A percentile compares a stretch with the other conserved stretches of the same genome.
Conservation (phyloP, 2,888 invertebrate species). For the Electrophaes corylata region DNA sequence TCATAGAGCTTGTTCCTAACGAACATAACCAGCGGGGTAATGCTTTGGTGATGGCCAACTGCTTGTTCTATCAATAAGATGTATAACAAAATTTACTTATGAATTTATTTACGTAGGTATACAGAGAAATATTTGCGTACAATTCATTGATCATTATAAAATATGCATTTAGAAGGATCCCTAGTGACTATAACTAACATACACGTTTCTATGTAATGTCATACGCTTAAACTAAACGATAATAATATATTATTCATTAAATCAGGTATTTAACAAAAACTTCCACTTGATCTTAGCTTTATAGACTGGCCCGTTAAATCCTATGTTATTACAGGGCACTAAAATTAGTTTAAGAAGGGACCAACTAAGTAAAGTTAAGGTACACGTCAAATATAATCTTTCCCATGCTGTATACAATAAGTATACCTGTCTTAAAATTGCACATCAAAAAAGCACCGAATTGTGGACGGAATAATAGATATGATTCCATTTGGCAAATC, state of each 20-base stretch:
- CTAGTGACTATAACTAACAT: slow-evolving; percentile 14
- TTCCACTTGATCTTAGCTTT: slow-evolving; percentile 18
- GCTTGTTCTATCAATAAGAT: too few species aligned
- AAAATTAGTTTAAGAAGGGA: slow-evolving; percentile 14
- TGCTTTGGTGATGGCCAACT: too few species aligned
- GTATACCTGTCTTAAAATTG: slow-evolving; percentile 1
- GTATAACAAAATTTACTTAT: too few species aligned
- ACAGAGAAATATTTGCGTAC: too few species aligned
- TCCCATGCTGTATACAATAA: slow-evolving; percentile 1
- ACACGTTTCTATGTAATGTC: slow-evolving; percentile 24
- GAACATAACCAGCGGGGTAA: too few species aligned
- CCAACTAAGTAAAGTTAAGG: slow-evolving; percentile 1
- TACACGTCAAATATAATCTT: slow-evolving; percentile 14
- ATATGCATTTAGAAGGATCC: slow-evolving; percentile 20
- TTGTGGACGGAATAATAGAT: slow-evolving; percentile 17
- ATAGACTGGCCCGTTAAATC: slow-evolving; percentile 37
- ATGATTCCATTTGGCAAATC: slow-evolving; percentile 11
- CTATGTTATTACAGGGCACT: slow-evolving; percentile 27
- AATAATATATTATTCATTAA: slow-evolving; percentile 27
- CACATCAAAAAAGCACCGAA: slow-evolving; percentile 20
- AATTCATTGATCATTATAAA: neutral
- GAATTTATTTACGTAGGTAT: too few species aligned
- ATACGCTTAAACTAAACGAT: slow-evolving; percentile 27
- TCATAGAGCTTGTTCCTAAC: too few species aligned
- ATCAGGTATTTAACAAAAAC: slow-evolving; percentile 35